Evolutionary conservation across 1,140 invertebrate species (phyloP), one percentile per base, ranked within the genome.

Genomic region (Ectropis grisescens): DNA sequence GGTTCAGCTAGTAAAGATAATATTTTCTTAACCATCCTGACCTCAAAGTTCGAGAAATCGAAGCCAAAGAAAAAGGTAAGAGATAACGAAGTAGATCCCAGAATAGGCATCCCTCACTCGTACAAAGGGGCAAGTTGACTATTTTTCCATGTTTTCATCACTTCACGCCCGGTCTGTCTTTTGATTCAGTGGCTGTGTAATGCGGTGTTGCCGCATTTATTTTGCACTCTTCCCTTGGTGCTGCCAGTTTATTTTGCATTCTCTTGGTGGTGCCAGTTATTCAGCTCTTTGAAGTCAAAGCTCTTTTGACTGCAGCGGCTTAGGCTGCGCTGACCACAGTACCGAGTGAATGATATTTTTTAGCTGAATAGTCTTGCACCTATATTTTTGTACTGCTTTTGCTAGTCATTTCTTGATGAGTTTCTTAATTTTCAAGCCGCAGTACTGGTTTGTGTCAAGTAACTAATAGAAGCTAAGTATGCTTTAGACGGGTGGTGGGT

Each of bases 171-270:
- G 38, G 68, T 65, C 64, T 70, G 67, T 58, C 60, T 74, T 72
- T 76, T 76, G 62, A 79, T 72, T 71, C 75, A 76, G 43, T 80
- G 71, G 58, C 67, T 72, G 58, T 76, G 75, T 80, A 69, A 80
- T 80, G 58, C 52, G 69, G 43, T 68, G 68, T 70, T 64, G 71
- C 48, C 44, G 57, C 71, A 75, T 80, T 80, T 79, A 76, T 76
- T 79, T 74, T 80, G 58, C 67, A 65, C 69, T 76, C 67, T 67
- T 58, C 51, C 54, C 57, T 59, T 58, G 51, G 49, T 65, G 59
- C 58, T 66, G 55, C 54, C 45, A 56, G 64, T 76, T 69, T 74
- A 74, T 76, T 76, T 72, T 69, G 62, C 60, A 78, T 71, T 69
- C 69, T 74, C 61, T 75, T 62, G 46, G 57, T 67, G 60, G 56